A percentile compares a stretch with the other conserved stretches of the same genome.
These are phyloP conservation scores for Pseudotriccus pelzelni DNA, from an alignment of 2,797 vertebrate genomes.

Conservation along the genomic window DNA sequence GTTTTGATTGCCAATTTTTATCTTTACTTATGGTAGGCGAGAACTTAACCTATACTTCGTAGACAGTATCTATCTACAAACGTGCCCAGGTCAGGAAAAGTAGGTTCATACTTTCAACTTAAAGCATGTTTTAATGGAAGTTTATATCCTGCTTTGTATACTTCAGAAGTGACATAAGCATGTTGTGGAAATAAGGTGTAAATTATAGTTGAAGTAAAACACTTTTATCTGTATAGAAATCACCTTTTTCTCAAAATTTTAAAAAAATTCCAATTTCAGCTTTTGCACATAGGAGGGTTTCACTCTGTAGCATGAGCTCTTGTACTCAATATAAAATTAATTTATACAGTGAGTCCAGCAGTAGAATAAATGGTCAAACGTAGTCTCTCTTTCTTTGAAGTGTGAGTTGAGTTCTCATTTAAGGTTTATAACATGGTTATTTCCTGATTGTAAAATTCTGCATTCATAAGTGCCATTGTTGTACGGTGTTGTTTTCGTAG, in stretches of 20 bases:
- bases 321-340: constrained; percentile 69
- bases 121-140: constrained; percentile 79
- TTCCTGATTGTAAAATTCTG: constrained; percentile 75
- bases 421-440: constrained; percentile 70
- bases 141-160: constrained; percentile 73
- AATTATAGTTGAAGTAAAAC: constrained; percentile 74
- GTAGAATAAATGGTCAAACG: constrained; percentile 73
- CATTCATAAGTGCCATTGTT: constrained; percentile 83
- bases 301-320: constrained; percentile 76
- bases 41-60: constrained; percentile 78
- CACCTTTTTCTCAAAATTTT: constrained; percentile 73
- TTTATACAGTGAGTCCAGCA: constrained; percentile 73
- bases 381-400: constrained; percentile 69
- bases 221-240: constrained; percentile 73
- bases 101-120: constrained; percentile 71
- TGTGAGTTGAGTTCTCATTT: constrained; percentile 74
- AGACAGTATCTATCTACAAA: constrained; percentile 75
- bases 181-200: constrained; percentile 77
- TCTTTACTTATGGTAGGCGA: constrained; percentile 78
- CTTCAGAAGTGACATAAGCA: constrained; percentile 76
- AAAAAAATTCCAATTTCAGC: constrained; percentile 68
- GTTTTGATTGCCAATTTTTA: constrained; percentile 85
- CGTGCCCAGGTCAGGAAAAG: constrained; percentile 76
- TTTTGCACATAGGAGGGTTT: constrained; percentile 77
- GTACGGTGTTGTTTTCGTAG: constrained; percentile 78